phyloP scores from a whole-genome alignment of 2,888 invertebrate species.

The Drosophila gaucha region DNA sequence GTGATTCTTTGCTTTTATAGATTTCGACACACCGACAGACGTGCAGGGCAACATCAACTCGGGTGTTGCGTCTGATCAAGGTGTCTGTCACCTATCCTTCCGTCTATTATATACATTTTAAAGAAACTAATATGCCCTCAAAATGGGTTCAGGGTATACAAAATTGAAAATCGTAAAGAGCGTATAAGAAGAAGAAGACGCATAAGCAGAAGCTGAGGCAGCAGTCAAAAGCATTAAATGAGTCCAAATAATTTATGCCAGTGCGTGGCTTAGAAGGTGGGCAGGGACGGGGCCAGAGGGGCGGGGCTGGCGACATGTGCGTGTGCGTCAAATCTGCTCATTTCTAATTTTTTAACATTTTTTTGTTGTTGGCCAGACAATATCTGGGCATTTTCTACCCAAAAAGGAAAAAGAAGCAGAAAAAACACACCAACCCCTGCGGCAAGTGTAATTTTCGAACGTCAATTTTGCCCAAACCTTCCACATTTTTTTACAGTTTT shows the following conservation, averaged over 20 bases:
- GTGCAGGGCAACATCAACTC: not conserved
- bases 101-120: not conserved
- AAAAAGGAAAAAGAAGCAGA: conserved; percentile 34
- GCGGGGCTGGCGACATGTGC: conserved; percentile 59
- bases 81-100: too few species aligned
- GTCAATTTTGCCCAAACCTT: conserved; percentile 26
- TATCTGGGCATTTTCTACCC: conserved; percentile 52
- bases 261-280: conserved; percentile 40
- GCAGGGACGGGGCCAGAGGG: not conserved
- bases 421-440: conserved; percentile 63
- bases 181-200: conserved; percentile 10
- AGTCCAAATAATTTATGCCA: conserved; percentile 78
- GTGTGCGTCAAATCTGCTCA: conserved; percentile 67
- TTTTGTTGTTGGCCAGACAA: conserved; percentile 52
- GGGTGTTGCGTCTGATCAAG: too few species aligned
- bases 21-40: rapidly evolving
- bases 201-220: conserved; percentile 33
- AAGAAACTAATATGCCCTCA: not conserved
- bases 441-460: conserved; percentile 67
- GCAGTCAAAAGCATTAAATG: conserved; percentile 68
- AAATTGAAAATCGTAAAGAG: conserved; percentile 75
- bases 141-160: conserved; percentile 27
- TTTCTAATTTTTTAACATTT: conserved; percentile 71
- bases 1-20: too few species aligned
- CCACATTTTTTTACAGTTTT: conserved; percentile 63